phyloP scores from a whole-genome alignment of 35 echinoderm and acorn worm genomes.

The Stichopus chloronotus region DNA sequence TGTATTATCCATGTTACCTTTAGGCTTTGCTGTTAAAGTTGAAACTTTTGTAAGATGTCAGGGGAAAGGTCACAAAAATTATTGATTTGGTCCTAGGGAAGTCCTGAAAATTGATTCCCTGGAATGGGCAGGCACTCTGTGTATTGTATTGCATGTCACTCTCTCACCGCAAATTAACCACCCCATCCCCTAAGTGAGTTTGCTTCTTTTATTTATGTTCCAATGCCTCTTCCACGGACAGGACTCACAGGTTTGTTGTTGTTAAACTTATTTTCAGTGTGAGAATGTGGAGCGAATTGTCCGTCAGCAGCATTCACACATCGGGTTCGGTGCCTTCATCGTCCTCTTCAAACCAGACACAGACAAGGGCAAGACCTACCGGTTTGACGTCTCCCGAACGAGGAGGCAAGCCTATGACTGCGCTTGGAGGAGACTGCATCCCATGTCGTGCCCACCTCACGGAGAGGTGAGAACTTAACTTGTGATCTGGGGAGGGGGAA shows the following conservation, averaged over 20 bases:
- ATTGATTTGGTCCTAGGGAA: too few species aligned
- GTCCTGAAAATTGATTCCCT: too few species aligned
- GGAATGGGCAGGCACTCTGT: too few species aligned
- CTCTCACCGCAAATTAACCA: background rate
- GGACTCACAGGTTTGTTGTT: too few species aligned
- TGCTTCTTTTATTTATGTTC: too few species aligned
- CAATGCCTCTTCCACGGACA: too few species aligned
- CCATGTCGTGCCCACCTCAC: conserved; percentile 64
- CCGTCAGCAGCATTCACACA: conserved; percentile 96
- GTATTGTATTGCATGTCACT: too few species aligned
- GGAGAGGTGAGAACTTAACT: conserved; percentile 23
- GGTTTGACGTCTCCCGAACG: conserved; percentile 90
- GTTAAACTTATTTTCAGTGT: conserved; percentile 62
- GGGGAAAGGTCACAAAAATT: too few species aligned
- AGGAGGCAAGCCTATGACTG: conserved; percentile 92
- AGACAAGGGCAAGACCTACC: conserved; percentile 81
- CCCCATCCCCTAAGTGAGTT: background rate
- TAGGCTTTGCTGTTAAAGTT: too few species aligned
- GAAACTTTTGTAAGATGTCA: too few species aligned
- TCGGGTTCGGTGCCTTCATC: conserved; percentile 85
- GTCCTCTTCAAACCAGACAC: conserved; percentile 94
- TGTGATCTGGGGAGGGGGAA: background rate
- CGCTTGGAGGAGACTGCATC: conserved; percentile 91
- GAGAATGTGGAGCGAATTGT: conserved; percentile 95
- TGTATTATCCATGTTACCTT: too few species aligned